phyloP scores from a whole-genome alignment of 1,140 invertebrate genomes.

The Panulirus ornatus region DNA sequence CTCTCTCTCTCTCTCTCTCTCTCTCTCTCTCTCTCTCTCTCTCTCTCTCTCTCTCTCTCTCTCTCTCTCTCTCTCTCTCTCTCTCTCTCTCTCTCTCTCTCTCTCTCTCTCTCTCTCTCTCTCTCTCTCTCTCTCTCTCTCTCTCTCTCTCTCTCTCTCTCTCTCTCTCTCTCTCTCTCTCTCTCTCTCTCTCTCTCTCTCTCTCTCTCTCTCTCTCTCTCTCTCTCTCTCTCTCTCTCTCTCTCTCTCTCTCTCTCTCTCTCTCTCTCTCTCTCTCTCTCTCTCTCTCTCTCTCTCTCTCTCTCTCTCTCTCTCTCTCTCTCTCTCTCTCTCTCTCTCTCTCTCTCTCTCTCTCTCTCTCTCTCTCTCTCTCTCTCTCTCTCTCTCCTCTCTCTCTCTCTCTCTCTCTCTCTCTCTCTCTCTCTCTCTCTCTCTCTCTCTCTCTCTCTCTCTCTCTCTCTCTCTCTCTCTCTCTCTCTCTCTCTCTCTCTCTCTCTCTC shows the following conservation, averaged over 20 bases:
- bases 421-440: neutral
- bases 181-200: neutral
- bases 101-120: neutral
- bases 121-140: neutral
- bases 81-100: no score
- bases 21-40: slow-evolving; percentile 14
- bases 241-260: neutral
- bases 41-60: no score
- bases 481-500: no score
- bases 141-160: neutral
- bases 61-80: no score
- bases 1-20: slow-evolving; percentile 24
- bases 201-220: neutral
- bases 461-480: no score
- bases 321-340: neutral
- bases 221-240: neutral
- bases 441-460: no score
- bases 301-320: neutral
- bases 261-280: neutral
- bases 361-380: neutral
- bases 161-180: neutral
- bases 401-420: neutral
- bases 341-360: neutral
- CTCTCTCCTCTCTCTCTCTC: neutral
- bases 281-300: neutral